Evolutionary conservation across 1,140 invertebrate genomes (phyloP).

Genomic region (Drosophila sproati): DNA sequence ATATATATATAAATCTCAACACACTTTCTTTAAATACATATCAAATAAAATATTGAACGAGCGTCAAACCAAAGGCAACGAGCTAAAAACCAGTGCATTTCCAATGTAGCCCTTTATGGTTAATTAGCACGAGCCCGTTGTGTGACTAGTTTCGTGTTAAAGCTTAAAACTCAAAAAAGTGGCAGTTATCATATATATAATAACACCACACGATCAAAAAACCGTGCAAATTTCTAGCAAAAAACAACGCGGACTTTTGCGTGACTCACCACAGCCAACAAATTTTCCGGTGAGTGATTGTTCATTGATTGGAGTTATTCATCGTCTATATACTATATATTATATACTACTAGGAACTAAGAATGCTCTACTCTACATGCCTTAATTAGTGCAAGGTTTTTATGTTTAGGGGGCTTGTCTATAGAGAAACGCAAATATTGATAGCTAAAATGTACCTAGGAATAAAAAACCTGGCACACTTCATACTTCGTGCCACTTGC

Average conservation of each 20-base stretch:
- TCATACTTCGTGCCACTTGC: neutral
- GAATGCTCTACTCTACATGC: neutral
- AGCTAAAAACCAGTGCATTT: constrained; percentile 51
- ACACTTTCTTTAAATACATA: constrained; percentile 23
- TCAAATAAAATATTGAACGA: constrained; percentile 6
- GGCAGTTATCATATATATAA: constrained; percentile 40
- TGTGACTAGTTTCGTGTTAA: constrained; percentile 79
- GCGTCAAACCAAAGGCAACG: constrained; percentile 10
- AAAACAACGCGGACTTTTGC: constrained; percentile 29
- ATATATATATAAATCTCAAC: constrained; percentile 40
- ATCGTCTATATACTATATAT: neutral
- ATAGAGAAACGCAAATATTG: no score
- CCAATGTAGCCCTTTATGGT: constrained; percentile 80
- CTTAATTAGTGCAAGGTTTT: neutral
- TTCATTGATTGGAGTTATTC: neutral
- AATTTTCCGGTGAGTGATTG: constrained; percentile 72
- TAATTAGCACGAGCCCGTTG: constrained; percentile 78
- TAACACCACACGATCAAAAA: constrained; percentile 15
- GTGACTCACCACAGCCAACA: constrained; percentile 63
- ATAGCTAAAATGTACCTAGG: neutral
- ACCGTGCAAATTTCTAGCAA: constrained; percentile 37
- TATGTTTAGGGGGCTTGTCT: constrained; percentile 14
- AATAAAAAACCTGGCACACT: constrained; percentile 5
- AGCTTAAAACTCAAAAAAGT: constrained; percentile 32
- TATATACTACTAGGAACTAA: neutral